Evolutionary conservation across 2,888 invertebrate genomes (phyloP).

Genomic region (Cistogaster globosa): DNA sequence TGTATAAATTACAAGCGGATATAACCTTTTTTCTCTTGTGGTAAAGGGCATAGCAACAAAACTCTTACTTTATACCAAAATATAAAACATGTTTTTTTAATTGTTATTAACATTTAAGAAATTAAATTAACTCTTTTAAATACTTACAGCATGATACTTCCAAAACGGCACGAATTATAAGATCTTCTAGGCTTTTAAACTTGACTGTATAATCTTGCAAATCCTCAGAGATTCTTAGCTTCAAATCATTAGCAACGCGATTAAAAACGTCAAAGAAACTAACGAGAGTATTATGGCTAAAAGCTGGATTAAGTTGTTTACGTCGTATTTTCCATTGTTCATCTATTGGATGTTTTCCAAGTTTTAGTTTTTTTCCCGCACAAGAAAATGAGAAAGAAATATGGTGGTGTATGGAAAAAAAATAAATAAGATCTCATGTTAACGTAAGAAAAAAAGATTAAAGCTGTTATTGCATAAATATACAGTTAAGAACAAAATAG

Average conservation of each 20-base stretch:
- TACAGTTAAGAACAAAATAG: too few relatives aligned
- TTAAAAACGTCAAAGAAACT: constrained; percentile 80
- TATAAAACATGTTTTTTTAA: too few relatives aligned
- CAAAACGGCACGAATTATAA: constrained; percentile 80
- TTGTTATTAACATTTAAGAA: too few relatives aligned
- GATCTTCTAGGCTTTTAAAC: constrained; percentile 79
- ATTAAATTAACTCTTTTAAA: background rate
- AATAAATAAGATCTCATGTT: too few relatives aligned
- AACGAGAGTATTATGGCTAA: constrained; percentile 78
- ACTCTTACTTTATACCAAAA: background rate
- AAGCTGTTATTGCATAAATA: too few relatives aligned
- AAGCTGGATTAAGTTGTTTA: constrained; percentile 80
- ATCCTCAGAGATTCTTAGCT: constrained; percentile 75
- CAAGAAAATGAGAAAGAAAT: background rate
- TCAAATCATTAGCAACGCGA: constrained; percentile 78
- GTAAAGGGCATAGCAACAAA: too few relatives aligned
- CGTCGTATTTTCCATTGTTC: constrained; percentile 80
- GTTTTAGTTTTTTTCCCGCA: background rate
- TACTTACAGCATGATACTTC: constrained; percentile 81
- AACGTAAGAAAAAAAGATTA: too few relatives aligned
- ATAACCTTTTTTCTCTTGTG: too few relatives aligned
- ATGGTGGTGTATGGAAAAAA: too few relatives aligned
- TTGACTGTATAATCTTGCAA: constrained; percentile 74
- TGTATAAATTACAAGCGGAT: too few relatives aligned
- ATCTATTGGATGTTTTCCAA: constrained; percentile 71